Percentiles rank a stretch among this genome's conserved stretches.
Evolutionary conservation across 2,797 vertebrate species (phyloP).

Genomic region (Rousettus madagascariensis): DNA sequence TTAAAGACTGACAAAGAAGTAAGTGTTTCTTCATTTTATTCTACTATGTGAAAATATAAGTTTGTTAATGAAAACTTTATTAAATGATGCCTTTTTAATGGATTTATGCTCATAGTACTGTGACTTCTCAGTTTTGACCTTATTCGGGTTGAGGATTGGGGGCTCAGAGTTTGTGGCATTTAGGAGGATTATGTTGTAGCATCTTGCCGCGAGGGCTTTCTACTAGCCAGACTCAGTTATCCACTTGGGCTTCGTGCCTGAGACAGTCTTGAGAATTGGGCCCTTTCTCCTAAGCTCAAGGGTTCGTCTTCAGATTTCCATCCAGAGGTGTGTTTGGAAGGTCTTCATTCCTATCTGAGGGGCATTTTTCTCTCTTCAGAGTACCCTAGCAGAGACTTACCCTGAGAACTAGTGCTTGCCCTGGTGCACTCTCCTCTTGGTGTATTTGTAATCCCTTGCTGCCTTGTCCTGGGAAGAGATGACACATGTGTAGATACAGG

Average conservation of each 20-base stretch:
- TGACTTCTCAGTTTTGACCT: constrained; percentile 31
- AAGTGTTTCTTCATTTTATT: constrained; percentile 79
- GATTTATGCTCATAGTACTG: background rate
- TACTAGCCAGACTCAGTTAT: background rate
- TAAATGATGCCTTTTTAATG: constrained; percentile 41
- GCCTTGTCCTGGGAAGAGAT: background rate
- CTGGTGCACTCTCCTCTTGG: background rate
- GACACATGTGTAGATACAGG: background rate
- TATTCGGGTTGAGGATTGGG: background rate
- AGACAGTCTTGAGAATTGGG: background rate
- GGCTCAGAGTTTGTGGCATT: background rate
- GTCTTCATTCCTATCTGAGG: background rate
- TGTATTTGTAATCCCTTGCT: background rate
- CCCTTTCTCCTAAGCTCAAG: background rate
- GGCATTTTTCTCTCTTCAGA: background rate
- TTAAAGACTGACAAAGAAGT: constrained; percentile 98
- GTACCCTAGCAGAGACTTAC: background rate
- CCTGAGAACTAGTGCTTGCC: background rate
- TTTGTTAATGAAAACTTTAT: constrained; percentile 49
- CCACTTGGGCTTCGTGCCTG: background rate
- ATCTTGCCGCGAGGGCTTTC: background rate
- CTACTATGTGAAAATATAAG: background rate
- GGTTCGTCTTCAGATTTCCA: constrained; percentile 30
- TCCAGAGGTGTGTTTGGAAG: constrained; percentile 13
- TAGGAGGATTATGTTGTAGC: background rate